Base-by-base conservation (phyloP, 2,113 vertebrate species). In the Anseranas semipalmata region DNA sequence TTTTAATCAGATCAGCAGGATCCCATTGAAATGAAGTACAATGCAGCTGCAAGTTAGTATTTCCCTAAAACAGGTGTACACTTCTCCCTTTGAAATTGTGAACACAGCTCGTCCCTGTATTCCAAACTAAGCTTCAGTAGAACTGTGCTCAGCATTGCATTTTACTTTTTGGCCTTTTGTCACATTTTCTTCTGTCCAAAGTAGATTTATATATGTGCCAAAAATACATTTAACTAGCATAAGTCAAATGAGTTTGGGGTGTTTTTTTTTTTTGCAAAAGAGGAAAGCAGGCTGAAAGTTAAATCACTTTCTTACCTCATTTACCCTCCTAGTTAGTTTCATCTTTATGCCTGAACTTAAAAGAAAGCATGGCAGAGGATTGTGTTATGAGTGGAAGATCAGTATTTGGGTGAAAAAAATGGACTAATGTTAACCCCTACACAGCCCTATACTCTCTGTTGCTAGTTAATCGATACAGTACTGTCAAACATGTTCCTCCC, bases 1-100 rank as follows among this genome's bases (percentile, higher is more conserved):
- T 97, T 95, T 96, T 97, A 96, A 98, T 97, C 68, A 22, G 53
- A 95, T 85, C 96, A 92, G 91, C 41, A 33, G 78, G 92, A 84
- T 86, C 48, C 39, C 84, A 93, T 41, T 85, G 93, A 97, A 96
- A 94, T 43, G 33, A 63, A 90, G 33, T 65, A 85, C 71, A 97
- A 93, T 95, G 77, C 58, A 97, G 75, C 62, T 89, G 22, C 68
- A 96, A 95, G 84, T 90, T 79, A 77, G 63, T 72, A 72, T 96
- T 94, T 96, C 50, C 71, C 68, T 93, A 39, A 93, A 97, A 86
- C 66, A 95, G 90, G 28, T 96, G 37, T 63, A 52, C 5, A 60
- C 70, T 93, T 46, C 89, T 91, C 33, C 56, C 56, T 95, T 92
- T 93, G 89, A 95, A 92, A 86, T 53, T 17, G 67, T 62, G 76